Evolutionary conservation across 2,888 invertebrate genomes (phyloP), one percentile per base, ranked within the genome.

Genomic region (Trichopoda pennipes): DNA sequence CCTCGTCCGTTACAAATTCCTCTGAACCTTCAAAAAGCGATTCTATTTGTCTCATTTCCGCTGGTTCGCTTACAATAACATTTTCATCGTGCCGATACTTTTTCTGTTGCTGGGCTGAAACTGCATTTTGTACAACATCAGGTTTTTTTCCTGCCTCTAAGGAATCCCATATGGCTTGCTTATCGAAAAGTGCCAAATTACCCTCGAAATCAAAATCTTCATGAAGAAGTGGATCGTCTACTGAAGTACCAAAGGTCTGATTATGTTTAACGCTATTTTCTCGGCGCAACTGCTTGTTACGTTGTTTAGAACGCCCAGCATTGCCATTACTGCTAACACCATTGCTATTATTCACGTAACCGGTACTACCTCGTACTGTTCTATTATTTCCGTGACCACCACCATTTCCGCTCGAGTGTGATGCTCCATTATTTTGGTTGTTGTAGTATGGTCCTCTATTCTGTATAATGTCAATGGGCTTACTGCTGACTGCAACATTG

Each of bases 151-250:
- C 85, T 16, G 86, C 86, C 87, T 94, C 94, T 61, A 96, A 93
- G 90, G 95, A 94, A 87, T 95, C 94, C 94, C 95, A 96, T 63
- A 96, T 93, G 28, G 95, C 95, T 91, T 94, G 92, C 91, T 98
- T 98, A 91, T 98, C 95, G 91, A 98, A 98, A 61, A 98, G 92
- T 23, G 97, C 97, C 73, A 98, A 92, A 92, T 98, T 98, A 84
- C 96, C 97, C 90, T 98, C 98, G 93, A 98, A 98, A 92, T 98
- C 98, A 92, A 98, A 98, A 87, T 98, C 98, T 89, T 95, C 90
- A 60, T 89, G 87, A 74, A 91, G 85, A 3, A 88, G 81, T 0
- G 90, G 90, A 86, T 91, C 91, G 80, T 91, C 91, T 2, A 90
- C 87, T 2, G 91, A 90, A 19, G 89, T 89, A 23, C 89, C 89